Base-by-base conservation (phyloP, 2,113 vertebrate species). In the Symphodus melops region DNA sequence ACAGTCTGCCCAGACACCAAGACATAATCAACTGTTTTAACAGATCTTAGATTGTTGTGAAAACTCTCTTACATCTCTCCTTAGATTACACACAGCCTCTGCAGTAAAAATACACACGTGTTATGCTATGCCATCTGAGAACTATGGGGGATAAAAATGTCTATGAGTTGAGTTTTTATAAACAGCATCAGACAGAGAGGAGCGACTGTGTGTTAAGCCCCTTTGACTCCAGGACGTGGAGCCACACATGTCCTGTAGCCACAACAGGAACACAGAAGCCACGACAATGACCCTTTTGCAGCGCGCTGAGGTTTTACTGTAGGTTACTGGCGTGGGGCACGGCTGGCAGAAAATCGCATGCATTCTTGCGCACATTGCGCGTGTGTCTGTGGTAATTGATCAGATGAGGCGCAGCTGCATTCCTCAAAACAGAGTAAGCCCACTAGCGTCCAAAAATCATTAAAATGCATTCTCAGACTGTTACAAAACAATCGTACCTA, bases 391-490 rank as follows among this genome's bases (percentile, higher is more conserved):
- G 52, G 86, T 84, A 78, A 83, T 79, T 82, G 75, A 75, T 59
- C 76, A 70, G 84, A 81, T 79, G 61, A 12, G 59, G 54, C 75
- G 60, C 88, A 89, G 82, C 88, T 87, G 85, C 66, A n/a, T 73
- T 62, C 72, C 57, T 67, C 79, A 84, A 65, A 46, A 79, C 57
- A 54, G 86, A 53, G 33, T 75, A 61, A 16, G 92, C 92, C 52
- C 91, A 88, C 39, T 17, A 82, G 93, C 77, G 92, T 95, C 77
- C 84, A 92, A 61, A 89, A 93, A 81, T 90, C 91, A 65, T 94
- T 94, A 79, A 60, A 77, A 84, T 68, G 65, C 86, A 90, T 91
- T 92, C 86, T 84, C 86, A 91, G 89, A 91, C 87, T 62, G 86
- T 72, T 83, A 72, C 86, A 84, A 87, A 92, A 88, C 88, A 90